Evolutionary conservation across 2,888 invertebrate species (phyloP), one percentile per base, ranked within the genome.

Genomic region (Eilema caniola): DNA sequence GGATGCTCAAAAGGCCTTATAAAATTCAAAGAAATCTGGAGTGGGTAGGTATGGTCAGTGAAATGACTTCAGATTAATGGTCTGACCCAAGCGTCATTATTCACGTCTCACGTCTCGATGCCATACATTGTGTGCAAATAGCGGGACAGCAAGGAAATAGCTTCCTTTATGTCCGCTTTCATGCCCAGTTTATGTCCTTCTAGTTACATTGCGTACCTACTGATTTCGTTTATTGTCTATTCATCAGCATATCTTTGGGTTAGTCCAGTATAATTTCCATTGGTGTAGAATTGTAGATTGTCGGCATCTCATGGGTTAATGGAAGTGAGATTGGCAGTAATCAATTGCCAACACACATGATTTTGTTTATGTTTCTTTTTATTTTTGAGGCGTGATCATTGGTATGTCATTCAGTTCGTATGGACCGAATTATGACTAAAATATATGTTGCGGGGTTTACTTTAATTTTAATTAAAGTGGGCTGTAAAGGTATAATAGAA

Each of bases 61-160:
- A 53, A n/a, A 53, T 53, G 53, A 8, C 53, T 53, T 53, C n/a
- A 53, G 53, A 53, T 53, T 53, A 53, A 53, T 53, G 53, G 53
- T 53, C 53, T 20, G 53, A 53, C 53, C 53, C 53, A 53, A 53
- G 53, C 53, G 53, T 53, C 53, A 53, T 53, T 53, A 53, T 53
- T 53, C 53, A 53, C 53, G 53, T n/a, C n/a, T 53, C 53, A 53
- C 53, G 53, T n/a, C n/a, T n/a, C n/a, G n/a, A 53, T 53, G 20
- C 53, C 2, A n/a, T 53, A 53, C 53, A 53, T n/a, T 53, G 53
- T 53, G 53, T 53, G 53, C 53, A 53, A 53, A 53, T 53, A 53
- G 53, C 47, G 47, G 20, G 47, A n/a, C 53, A n/a, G 53, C 53
- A 53, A 53, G 53, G 53, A 47, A 47, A 53, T 53, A 53, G 53